Percentiles rank a stretch among this genome's conserved stretches.
These are phyloP conservation scores for Echinops telfairi DNA, from an alignment of 2,113 vertebrate species.

Conservation along the genomic window DNA sequence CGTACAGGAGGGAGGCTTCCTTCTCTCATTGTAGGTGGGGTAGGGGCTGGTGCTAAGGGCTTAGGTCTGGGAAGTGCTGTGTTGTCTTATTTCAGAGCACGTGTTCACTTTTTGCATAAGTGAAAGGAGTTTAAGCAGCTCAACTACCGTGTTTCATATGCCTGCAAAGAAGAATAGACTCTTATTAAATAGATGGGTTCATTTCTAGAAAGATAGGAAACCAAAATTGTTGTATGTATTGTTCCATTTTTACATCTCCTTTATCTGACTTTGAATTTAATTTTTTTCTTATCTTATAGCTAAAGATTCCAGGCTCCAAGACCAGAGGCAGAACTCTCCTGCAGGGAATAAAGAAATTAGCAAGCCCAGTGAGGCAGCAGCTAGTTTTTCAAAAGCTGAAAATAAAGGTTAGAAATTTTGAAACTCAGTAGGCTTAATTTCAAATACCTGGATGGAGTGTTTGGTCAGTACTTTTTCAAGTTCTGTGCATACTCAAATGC, in stretches of 20 bases:
- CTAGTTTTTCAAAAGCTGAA: conserved; percentile 93
- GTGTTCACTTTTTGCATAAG: not conserved
- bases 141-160: conserved; percentile 21
- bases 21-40: not conserved
- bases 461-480: conserved; percentile 13
- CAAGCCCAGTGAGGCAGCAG: conserved; percentile 93
- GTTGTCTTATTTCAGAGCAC: conserved; percentile 30
- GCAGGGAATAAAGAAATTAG: conserved; percentile 94
- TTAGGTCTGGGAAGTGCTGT: not conserved
- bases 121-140: not conserved
- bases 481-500: conserved; percentile 13
- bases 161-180: conserved; percentile 4
- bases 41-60: not conserved
- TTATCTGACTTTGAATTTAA: conserved; percentile 64
- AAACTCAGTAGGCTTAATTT: not conserved
- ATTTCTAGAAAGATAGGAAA: conserved; percentile 10
- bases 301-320: conserved; percentile 96
- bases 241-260: conserved; percentile 46
- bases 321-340: conserved; percentile 95
- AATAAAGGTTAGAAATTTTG: conserved; percentile 92
- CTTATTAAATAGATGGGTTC: conserved; percentile 23
- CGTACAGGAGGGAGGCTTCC: conserved; percentile 14
- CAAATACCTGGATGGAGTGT: conserved; percentile 13
- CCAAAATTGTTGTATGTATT: conserved; percentile 8
- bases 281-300: conserved; percentile 86